Base-by-base conservation (phyloP, 2,888 invertebrate genomes). In the Lasioglossum villosulum region DNA sequence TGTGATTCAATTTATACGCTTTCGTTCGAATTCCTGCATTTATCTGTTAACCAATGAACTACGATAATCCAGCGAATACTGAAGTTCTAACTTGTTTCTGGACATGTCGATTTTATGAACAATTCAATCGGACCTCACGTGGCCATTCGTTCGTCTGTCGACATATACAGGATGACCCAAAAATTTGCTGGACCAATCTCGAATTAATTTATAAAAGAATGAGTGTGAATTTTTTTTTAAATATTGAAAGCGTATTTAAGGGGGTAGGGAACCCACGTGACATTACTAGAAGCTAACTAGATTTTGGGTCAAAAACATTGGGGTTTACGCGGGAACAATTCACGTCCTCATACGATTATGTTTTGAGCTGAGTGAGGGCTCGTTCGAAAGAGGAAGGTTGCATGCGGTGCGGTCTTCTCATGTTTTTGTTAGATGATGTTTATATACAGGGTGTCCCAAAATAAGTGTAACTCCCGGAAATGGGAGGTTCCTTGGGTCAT, bases 1-100 rank as follows among this genome's bases (percentile, higher is more conserved):
- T 75, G 63, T 66, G 66, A 52, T 80, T 83, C 81, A 66, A 76
- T 81, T 66, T 56, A 71, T 76, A 42, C 71, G 19, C 48, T 16
- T 52, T 30, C 39, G 52, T 42, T 78, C 12, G n/a, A 78, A 72
- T n/a, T 27, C 37, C 1, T 70, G n/a, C 52, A 27, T 19, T 30
- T 39, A 8, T 74, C 8, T 76, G 12, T 34, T 63, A 30, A n/a
- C n/a, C 72, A 45, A 63, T 30, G 30, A n/a, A 63, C 39, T 42
- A 59, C 59, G 59, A 34, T 52, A 59, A 70, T 45, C 30, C 45
- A 1, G 4, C 6, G 42, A 10, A 34, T 72, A 56, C n/a, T 42
- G 16, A 30, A 27, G n/a, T 63, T 56, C 2, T 0, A 34, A 19
- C 52, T 70, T 56, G 27, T 19, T 78, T 30, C 5, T 8, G 39